Base-by-base conservation (phyloP, 30 jellyfish, hydroid and myxozoan species). In the Aurelia sp. region DNA sequence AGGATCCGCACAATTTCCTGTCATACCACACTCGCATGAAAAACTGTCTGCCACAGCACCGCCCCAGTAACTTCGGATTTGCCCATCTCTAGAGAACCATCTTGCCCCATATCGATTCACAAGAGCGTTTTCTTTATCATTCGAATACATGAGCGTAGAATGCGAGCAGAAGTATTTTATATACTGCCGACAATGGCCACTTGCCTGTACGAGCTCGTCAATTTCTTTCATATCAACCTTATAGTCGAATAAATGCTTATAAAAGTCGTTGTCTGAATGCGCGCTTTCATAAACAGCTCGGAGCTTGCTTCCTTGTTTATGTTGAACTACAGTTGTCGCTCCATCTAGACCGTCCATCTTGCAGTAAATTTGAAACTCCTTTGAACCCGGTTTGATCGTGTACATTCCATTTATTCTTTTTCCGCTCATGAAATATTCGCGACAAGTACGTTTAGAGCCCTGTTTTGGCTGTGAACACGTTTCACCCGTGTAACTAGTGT, bases 21-120 rank as follows among this genome's bases (percentile, higher is more conserved):
- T 52, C 89, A 84, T 85, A 13, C 97, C 99, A 81, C 99, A 94
- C 30, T 86, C 91, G 74, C 99, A 94, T 59, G 85, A 71, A 16
- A 86, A 76, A 58, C 97, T 81, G 22, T 70, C 89, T 50, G 85
- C 76, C 20, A 87, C 65, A 18, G 96, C 96, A 6, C 97, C 99
- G 11, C 97, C 99, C 99, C 99, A 94, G 80, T 84, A 94, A 47
- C 81, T 72, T 73, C 79, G 94, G 13, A 86, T 71, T 15, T 10
- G 66, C 3, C 90, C 86, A 30, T 80, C 91, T 12, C 93, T 74
- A 6, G 97, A 89, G 58, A 62, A 81, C 99, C 99, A 94, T 47
- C 99, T 77, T 6, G 96, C 99, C 7, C 99, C 99, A 63, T 74
- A 86, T 76, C 89, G 62, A 80, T 78, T 66, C 40, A 81, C 86